Evolutionary conservation across 2,113 vertebrate genomes (phyloP).

Genomic region (Stomatorhinus ivindoensis): DNA sequence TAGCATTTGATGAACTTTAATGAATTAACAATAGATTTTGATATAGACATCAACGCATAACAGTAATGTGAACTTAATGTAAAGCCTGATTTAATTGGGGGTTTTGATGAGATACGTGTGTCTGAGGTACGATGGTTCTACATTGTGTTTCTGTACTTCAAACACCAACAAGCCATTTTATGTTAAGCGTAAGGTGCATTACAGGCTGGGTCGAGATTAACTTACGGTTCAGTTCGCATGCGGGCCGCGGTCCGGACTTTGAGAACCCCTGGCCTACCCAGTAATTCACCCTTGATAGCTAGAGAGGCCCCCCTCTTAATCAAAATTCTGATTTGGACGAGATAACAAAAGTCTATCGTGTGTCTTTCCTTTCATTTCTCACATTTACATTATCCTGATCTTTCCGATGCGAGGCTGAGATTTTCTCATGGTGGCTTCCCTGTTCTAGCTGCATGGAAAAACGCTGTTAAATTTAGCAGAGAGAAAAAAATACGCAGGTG

Average conservation of each 20-base stretch:
- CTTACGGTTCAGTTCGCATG: neutral
- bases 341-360: neutral
- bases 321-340: neutral
- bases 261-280: neutral
- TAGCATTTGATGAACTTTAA: neutral
- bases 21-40: neutral
- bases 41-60: neutral
- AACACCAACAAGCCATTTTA: neutral
- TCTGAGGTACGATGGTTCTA: neutral
- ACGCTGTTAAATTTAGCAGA: neutral
- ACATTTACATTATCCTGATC: neutral
- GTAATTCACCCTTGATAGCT: neutral
- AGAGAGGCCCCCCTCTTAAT: neutral
- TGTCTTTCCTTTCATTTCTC: neutral
- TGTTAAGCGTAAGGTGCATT: neutral
- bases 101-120: too few relatives aligned
- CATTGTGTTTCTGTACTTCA: neutral
- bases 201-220: neutral
- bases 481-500: neutral
- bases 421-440: neutral
- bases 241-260: neutral
- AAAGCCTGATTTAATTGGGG: neutral
- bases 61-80: neutral
- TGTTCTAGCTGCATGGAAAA: neutral
- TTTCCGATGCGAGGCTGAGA: neutral